phyloP scores from a whole-genome alignment of 2,797 vertebrate species.

The Urophycis tenuis region DNA sequence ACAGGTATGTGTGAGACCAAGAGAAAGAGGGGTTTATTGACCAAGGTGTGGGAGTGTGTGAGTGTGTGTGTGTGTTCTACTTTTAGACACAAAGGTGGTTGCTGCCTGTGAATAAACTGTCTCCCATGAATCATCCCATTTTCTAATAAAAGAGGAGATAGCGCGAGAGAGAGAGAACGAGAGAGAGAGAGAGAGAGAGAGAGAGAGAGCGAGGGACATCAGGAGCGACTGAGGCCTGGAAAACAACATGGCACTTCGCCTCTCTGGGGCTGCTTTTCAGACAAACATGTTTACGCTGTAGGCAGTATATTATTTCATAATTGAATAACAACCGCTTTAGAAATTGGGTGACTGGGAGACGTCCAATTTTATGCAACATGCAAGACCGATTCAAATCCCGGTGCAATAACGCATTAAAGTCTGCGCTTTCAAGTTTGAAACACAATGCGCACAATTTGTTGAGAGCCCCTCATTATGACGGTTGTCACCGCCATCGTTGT shows the following conservation, averaged over 20 bases:
- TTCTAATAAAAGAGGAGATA: constrained; percentile 54
- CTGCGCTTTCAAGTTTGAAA: neutral
- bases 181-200: constrained; percentile 37
- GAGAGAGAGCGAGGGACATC: constrained; percentile 1
- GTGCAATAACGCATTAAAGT: neutral
- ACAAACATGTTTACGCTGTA: constrained; percentile 63
- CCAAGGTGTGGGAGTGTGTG: constrained; percentile 32
- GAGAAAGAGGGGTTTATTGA: constrained; percentile 49
- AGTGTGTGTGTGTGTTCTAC: constrained; percentile 39
- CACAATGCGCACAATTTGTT: too few species aligned
- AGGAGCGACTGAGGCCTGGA: neutral
- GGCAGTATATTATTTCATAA: constrained; percentile 51
- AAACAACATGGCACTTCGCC: constrained; percentile 51
- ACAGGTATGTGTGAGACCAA: constrained; percentile 31
- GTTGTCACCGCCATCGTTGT: neutral
- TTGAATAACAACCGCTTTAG: constrained; percentile 51
- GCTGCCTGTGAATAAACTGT: constrained; percentile 51
- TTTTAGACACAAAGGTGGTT: constrained; percentile 56
- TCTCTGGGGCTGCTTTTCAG: constrained; percentile 43
- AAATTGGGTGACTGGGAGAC: constrained; percentile 44
- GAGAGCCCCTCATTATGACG: neutral
- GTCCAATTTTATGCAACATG: constrained; percentile 40
- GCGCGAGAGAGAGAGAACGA: constrained; percentile 17
- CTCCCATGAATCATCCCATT: constrained; percentile 61
- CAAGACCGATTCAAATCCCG: constrained; percentile 28